phyloP scores from a whole-genome alignment of 2,113 vertebrate species.

The Anarhynchus alexandrinus region DNA sequence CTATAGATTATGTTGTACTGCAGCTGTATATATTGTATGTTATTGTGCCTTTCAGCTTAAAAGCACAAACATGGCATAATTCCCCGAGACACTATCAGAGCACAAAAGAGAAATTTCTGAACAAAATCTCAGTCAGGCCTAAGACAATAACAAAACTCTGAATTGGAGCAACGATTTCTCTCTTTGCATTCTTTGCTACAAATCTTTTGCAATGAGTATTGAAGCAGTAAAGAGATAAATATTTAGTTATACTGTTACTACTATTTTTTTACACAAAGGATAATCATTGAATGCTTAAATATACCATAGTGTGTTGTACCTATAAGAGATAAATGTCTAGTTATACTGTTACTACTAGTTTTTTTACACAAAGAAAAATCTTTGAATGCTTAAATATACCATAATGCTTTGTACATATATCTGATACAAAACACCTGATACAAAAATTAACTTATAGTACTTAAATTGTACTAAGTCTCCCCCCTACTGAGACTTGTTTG shows the following conservation, averaged over 20 bases:
- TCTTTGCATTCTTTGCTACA: not conserved
- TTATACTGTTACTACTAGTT: not conserved
- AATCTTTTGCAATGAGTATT: not conserved
- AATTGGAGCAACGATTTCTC: not conserved
- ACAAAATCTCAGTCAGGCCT: not conserved
- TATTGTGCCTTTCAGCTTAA: not conserved
- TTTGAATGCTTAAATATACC: not conserved
- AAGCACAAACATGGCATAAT: not conserved
- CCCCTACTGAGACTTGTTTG: not conserved
- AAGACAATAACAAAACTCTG: not conserved
- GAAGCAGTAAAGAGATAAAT: not conserved
- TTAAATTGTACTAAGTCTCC: not conserved
- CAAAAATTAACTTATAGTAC: not conserved
- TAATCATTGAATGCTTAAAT: not conserved
- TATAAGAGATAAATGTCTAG: not conserved
- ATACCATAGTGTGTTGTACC: not conserved
- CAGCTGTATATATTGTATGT: not conserved
- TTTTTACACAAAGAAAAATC: not conserved
- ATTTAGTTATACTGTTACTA: not conserved
- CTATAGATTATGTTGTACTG: not conserved
- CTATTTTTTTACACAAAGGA: not conserved
- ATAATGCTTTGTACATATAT: not conserved
- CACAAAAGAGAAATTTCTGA: not conserved
- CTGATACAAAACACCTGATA: not conserved
- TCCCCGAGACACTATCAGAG: not conserved